Evolutionary conservation across 2,797 vertebrate genomes (phyloP).

Genomic region (Dendrocincla fuliginosa): DNA sequence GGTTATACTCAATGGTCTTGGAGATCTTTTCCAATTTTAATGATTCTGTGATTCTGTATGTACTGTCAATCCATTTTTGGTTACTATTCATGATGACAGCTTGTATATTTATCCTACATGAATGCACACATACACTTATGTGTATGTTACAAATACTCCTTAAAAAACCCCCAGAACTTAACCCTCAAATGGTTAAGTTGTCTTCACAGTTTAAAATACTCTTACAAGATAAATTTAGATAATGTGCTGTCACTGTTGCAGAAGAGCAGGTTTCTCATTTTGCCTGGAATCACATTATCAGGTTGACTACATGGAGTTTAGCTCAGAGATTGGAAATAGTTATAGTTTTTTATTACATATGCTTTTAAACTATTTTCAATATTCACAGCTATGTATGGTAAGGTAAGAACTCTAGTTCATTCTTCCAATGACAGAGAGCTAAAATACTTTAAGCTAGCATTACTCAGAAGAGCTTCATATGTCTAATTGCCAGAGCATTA

Average conservation of each 20-base stretch:
- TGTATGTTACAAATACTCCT: neutral
- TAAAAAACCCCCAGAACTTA: neutral
- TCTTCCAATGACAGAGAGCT: neutral
- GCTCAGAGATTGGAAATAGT: neutral
- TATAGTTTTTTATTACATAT: neutral
- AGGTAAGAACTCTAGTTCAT: neutral
- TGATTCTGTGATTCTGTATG: neutral
- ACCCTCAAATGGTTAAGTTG: neutral
- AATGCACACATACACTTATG: accelerated
- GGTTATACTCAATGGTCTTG: neutral
- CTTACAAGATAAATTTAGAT: neutral
- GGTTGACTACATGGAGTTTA: neutral
- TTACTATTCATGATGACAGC: neutral
- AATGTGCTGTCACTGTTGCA: accelerated
- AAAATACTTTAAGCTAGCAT: neutral
- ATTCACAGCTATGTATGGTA: neutral
- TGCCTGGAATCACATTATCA: neutral
- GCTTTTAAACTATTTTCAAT: neutral
- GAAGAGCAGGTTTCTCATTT: neutral
- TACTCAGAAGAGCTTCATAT: neutral
- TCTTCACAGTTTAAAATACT: neutral
- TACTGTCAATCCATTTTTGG: neutral
- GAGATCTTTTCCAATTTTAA: neutral
- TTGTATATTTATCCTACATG: neutral
- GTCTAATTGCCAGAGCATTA: neutral